Evolutionary conservation across 2,888 invertebrate species (phyloP), one percentile per base, ranked within the genome.

Genomic region (Pyrrhia umbra): DNA sequence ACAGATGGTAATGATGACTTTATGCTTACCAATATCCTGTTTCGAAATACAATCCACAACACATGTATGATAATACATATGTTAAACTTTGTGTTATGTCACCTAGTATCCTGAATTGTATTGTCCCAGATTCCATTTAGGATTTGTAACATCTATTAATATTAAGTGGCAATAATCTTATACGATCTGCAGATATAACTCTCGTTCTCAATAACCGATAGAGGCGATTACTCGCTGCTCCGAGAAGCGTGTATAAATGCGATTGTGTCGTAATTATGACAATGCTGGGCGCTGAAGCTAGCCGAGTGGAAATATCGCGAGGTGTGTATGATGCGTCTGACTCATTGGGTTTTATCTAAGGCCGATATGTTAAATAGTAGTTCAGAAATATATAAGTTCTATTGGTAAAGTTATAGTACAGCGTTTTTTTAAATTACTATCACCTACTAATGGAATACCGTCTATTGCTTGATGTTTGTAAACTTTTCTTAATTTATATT

Each of bases 241-340:
- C 13, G 42, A 67, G 55, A 68, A 67, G 75, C 40, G 69, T 74
- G 23, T 67, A 42, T 52, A 49, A 51, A 59, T 59, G 55, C 55
- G 47, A 73, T 30, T 39, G 21, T 67, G 37, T 45, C 57, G 69
- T 68, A 68, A 68, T 62, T 10, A 51, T 46, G 49, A 34, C 57
- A 46, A 46, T 39, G 42, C 30, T 68, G 30, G 49, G 43, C 61
- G 23, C 25, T 16, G 30, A 34, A 52, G 10, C 49, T 62, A 75
- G 50, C 27, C 42, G 18, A 55, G 57, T 75, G 64, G 69, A 58
- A 71, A 63, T 49, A 56, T 42, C 46, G 21, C 39, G 42, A 46
- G 37, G 34, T 42, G 39, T 43, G 43, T 34, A 52, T 27, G 46
- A 21, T 18, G 34, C 23, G 45, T n/a, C 25, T 61, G 43, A 74